These are phyloP conservation scores for Rhinopomastus cyanomelas DNA, from an alignment of 2,113 vertebrate species.

Conservation along the genomic window DNA sequence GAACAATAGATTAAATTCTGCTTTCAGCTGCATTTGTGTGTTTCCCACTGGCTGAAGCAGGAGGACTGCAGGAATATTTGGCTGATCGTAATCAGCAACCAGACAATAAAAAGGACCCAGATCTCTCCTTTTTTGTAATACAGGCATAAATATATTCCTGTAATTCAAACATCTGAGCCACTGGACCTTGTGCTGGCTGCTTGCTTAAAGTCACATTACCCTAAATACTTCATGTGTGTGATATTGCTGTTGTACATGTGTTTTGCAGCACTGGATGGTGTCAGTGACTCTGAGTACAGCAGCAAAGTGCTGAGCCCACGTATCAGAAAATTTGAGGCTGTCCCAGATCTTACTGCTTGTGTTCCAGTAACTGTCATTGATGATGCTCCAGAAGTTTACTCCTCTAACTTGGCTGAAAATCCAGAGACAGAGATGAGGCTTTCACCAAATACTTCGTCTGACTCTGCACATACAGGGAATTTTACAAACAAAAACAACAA, in stretches of 20 bases:
- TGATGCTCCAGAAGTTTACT: conserved; percentile 75
- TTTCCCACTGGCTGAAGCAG: conserved; percentile 41
- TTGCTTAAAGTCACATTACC: background rate
- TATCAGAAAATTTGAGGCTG: background rate
- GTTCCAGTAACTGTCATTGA: conserved; percentile 94
- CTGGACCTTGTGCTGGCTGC: background rate
- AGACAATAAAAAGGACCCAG: conserved; percentile 6
- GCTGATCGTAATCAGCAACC: conserved; percentile 36
- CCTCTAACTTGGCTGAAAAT: background rate
- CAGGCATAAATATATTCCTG: background rate
- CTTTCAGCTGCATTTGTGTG: conserved; percentile 47
- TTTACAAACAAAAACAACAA: conserved; percentile 82
- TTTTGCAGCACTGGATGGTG: conserved; percentile 67
- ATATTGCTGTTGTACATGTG: background rate
- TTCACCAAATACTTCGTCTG: conserved; percentile 19
- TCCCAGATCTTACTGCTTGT: conserved; percentile 68
- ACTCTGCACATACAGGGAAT: conserved; percentile 4
- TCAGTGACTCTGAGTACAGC: conserved; percentile 25
- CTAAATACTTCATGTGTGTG: background rate
- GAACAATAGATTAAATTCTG: conserved; percentile 61
- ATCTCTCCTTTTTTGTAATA: background rate
- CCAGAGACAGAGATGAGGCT: conserved; percentile 10
- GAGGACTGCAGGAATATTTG: conserved; percentile 28
- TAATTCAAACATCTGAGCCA: background rate
- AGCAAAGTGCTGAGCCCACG: background rate